Conservation (phyloP, 2,888 invertebrate genomes). For the Sarcophaga carnaria region DNA sequence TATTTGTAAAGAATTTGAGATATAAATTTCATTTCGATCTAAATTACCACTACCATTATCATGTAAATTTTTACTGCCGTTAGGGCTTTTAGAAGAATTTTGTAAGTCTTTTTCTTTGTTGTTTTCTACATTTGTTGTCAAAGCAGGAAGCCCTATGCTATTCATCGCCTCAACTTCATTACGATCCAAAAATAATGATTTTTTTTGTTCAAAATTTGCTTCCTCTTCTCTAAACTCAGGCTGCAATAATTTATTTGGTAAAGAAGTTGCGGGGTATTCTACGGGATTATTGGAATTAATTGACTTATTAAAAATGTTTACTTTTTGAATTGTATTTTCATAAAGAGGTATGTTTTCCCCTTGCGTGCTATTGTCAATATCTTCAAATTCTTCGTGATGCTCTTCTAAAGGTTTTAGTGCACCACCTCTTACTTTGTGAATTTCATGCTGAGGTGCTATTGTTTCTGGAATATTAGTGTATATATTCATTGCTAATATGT, state of each 20-base stretch:
- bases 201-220: neutral
- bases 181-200: constrained; percentile 70
- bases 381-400: constrained; percentile 77
- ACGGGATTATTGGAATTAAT: constrained; percentile 18
- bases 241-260: constrained; percentile 33
- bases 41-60: constrained; percentile 72
- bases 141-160: constrained; percentile 77
- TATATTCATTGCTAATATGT: constrained; percentile 83
- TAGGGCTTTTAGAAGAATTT: neutral
- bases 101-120: neutral
- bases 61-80: constrained; percentile 67
- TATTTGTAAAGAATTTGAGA: constrained; percentile 80
- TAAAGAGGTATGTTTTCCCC: constrained; percentile 79
- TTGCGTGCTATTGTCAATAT: constrained; percentile 76
- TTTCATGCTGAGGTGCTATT: constrained; percentile 84
- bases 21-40: constrained; percentile 78
- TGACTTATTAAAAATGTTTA: constrained; percentile 52
- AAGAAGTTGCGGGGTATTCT: constrained; percentile 37
- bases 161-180: constrained; percentile 78
- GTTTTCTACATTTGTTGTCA: neutral
- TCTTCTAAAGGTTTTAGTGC: constrained; percentile 74
- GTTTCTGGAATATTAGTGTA: constrained; percentile 86
- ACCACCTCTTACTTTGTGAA: constrained; percentile 79
- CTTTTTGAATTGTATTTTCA: constrained; percentile 76
- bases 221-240: neutral